Evolutionary conservation across 2,113 vertebrate species (phyloP).

Genomic region (Anhinga rufa): DNA sequence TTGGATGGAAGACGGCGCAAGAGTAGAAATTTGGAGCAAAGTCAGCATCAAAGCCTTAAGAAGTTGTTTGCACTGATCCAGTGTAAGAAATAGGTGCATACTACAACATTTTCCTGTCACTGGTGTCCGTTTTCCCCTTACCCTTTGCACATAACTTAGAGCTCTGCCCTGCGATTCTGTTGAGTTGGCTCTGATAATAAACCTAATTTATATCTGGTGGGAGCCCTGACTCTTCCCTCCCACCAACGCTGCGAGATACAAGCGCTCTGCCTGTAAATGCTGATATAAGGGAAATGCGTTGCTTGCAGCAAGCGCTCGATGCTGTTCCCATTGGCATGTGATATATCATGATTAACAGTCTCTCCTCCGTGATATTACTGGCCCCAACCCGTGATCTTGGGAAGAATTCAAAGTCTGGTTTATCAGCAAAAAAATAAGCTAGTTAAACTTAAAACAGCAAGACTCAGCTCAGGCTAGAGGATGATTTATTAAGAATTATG

Average conservation of each 20-base stretch:
- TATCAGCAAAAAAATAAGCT: conserved; percentile 56
- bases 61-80: not conserved
- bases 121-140: not conserved
- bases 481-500: conserved; percentile 26
- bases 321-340: not conserved
- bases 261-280: not conserved
- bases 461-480: conserved; percentile 15
- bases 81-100: not conserved
- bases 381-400: conserved; percentile 6
- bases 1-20: rapidly evolving
- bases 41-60: not conserved
- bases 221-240: not conserved
- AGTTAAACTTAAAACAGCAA: conserved; percentile 44
- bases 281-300: not conserved
- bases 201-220: not conserved
- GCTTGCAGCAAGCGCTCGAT: not conserved
- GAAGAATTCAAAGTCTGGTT: conserved; percentile 53
- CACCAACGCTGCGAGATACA: not conserved
- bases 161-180: not conserved
- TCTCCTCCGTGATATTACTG: not conserved
- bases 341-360: not conserved
- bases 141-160: not conserved
- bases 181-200: not conserved
- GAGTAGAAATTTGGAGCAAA: not conserved
- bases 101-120: not conserved